A percentile compares a stretch with the other conserved stretches of the same genome.
Evolutionary conservation across 1,140 invertebrate genomes (phyloP).

Genomic region (Bombus consobrinus): DNA sequence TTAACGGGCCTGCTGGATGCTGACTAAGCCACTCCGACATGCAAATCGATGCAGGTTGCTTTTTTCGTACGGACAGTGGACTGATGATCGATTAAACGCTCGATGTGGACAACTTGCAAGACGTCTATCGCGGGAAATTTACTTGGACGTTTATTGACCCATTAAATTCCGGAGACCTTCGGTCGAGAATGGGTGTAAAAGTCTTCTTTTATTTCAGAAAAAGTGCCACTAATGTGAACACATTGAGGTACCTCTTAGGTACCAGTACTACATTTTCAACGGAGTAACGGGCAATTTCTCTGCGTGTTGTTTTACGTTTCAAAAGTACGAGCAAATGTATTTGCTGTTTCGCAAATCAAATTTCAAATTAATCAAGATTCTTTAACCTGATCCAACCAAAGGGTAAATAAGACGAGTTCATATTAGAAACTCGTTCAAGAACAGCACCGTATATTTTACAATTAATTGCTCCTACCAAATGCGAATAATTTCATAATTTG

Average conservation of each 20-base stretch:
- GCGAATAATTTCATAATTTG: neutral
- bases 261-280: too few relatives aligned
- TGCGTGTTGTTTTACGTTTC: neutral
- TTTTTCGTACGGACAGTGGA: conserved; percentile 32
- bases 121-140: conserved; percentile 32
- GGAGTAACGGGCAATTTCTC: too few relatives aligned
- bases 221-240: neutral
- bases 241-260: neutral
- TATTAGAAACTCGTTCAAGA: too few relatives aligned
- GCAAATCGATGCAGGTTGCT: conserved; percentile 69
- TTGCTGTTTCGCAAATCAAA: neutral
- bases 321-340: too few relatives aligned
- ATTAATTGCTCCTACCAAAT: too few relatives aligned
- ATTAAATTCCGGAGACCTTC: conserved; percentile 13
- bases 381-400: too few relatives aligned
- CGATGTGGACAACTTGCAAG: conserved; percentile 14
- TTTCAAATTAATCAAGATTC: too few relatives aligned
- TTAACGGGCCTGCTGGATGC: conserved; percentile 56
- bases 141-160: conserved; percentile 46
- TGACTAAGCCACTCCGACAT: conserved; percentile 76
- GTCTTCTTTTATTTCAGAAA: neutral
- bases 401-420: too few relatives aligned
- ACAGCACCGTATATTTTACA: too few relatives aligned
- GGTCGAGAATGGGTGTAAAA: neutral
- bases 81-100: conserved; percentile 32